Base-by-base conservation (phyloP, 1,140 invertebrate species). In the Antheraea pernyi region DNA sequence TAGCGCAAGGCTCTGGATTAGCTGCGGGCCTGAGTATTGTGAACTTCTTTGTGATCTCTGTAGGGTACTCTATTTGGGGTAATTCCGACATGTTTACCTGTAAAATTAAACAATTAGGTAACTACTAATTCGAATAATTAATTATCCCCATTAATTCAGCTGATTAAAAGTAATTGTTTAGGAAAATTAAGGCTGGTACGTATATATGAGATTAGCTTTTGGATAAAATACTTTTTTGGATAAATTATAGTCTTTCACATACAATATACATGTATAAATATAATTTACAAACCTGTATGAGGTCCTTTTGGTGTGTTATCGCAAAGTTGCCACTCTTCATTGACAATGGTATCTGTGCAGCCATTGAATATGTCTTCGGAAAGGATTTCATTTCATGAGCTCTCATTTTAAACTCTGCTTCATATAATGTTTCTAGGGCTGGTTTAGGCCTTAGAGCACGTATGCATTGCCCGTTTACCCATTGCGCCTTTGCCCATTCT, bases 341-440 rank as follows among this genome's bases (percentile, higher is more conserved):
- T 58, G 82, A 77, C 9, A 90, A 68, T 1, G 87, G 80, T 74
- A 91, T 89, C 61, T 90, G 89, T 0, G 86, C 89, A 8, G 81
- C 89, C 64, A 89, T 62, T n/a, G 75, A 59, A 68, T 78, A 89
- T 4, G 67, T 72, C 69, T 80, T 87, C 0, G 88, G 86, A 11
- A 85, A 86, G 1, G 77, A 71, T 19, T 79, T 64, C 69, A 89
- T 73, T 46, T 82, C 74, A 5, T 76, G 69, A 0, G 79, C 81
- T 67, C 61, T 79, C 67, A 89, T 71, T 59, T 86, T 85, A 58
- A 82, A 85, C 37, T 78, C 79, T 0, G 88, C 85, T 37, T 89
- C 82, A 61, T 91, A 91, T 11, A 85, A 72, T 3, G 72, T 73
- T 62, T 91, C 88, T 2, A 89, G 68, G 0, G 68, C 65, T 0